A percentile compares a stretch with the other conserved stretches of the same genome.
These are phyloP conservation scores for Borostomias antarcticus DNA, from an alignment of 2,797 vertebrate species.

Conservation along the genomic window DNA sequence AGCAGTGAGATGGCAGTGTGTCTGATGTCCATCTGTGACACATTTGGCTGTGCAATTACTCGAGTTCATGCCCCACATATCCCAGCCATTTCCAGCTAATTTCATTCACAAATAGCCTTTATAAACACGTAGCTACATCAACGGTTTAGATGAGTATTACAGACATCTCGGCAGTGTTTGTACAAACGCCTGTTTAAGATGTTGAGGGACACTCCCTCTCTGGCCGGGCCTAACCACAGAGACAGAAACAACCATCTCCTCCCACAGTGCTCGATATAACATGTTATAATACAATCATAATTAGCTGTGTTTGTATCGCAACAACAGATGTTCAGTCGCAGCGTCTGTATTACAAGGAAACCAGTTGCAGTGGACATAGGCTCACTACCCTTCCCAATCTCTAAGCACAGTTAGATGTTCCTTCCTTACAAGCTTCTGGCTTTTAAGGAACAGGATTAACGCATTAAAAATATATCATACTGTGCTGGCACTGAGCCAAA, in stretches of 20 bases:
- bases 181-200: constrained; percentile 23
- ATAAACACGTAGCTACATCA: constrained; percentile 17
- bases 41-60: too few species aligned
- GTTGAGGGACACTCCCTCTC: constrained; percentile 37
- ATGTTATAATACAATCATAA: constrained; percentile 56
- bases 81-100: neutral
- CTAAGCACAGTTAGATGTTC: constrained; percentile 49
- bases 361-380: constrained; percentile 53
- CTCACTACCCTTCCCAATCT: constrained; percentile 12
- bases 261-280: constrained; percentile 44
- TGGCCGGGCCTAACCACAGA: constrained; percentile 47
- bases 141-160: constrained; percentile 32
- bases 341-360: constrained; percentile 58
- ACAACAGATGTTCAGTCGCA: constrained; percentile 62
- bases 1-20: too few species aligned
- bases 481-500: constrained; percentile 40
- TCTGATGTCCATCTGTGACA: too few species aligned
- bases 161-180: constrained; percentile 33
- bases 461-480: constrained; percentile 45
- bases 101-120: constrained; percentile 10
- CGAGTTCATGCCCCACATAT: too few species aligned
- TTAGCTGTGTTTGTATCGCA: constrained; percentile 56
- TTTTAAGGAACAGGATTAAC: constrained; percentile 55
- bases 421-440: constrained; percentile 47
- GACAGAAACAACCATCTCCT: constrained; percentile 37